Percentiles rank a stretch among this genome's conserved stretches.
Evolutionary conservation across 2,113 vertebrate species (phyloP).

Genomic region (Cinclus cinclus): DNA sequence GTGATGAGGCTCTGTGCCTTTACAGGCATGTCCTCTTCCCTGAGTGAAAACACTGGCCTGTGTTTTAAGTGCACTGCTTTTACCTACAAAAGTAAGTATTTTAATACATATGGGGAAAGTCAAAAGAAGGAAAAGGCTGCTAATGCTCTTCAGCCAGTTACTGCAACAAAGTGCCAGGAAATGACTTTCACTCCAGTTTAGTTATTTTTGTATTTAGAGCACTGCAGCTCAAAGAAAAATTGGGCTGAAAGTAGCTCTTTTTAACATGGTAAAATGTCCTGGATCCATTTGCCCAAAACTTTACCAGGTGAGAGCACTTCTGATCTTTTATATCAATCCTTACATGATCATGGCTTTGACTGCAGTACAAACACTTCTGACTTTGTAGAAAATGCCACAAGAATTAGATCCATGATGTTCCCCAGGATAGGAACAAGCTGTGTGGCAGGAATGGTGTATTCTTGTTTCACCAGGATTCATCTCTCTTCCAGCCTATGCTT

Average conservation of each 20-base stretch:
- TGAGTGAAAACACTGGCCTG: neutral
- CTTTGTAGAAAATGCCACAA: neutral
- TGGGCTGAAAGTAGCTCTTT: neutral
- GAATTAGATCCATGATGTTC: neutral
- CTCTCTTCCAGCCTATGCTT: neutral
- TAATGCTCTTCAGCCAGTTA: neutral
- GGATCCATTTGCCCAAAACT: neutral
- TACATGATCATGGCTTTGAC: neutral
- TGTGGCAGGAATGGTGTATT: neutral
- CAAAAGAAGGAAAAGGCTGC: neutral
- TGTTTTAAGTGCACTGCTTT: neutral
- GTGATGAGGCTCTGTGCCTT: neutral
- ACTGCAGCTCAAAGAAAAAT: neutral
- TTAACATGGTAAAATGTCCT: neutral
- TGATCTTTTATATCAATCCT: neutral
- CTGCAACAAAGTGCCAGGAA: neutral
- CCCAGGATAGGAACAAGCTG: neutral
- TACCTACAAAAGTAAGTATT: neutral
- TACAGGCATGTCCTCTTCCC: neutral
- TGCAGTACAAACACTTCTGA: neutral
- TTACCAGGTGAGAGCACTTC: neutral
- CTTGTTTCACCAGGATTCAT: neutral
- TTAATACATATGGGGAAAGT: neutral
- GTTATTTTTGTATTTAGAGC: neutral
- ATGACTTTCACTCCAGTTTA: neutral